phyloP scores from a whole-genome alignment of 2,113 vertebrate species.

The Pampusana beccarii region DNA sequence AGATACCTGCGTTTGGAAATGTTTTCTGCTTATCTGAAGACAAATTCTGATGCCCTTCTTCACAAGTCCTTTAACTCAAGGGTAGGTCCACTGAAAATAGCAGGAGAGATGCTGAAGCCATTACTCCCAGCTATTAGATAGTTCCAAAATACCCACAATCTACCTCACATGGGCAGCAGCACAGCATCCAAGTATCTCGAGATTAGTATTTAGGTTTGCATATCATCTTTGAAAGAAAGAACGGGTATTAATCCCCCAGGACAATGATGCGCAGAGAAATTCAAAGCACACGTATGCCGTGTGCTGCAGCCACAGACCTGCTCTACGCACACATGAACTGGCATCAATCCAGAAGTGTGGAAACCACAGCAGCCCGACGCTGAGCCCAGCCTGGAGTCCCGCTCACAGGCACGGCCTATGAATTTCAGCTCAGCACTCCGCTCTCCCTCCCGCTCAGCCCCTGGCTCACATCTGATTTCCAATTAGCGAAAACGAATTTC shows the following conservation, averaged over 20 bases:
- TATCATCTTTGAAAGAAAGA: neutral
- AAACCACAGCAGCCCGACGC: accelerated
- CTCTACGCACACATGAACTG: neutral
- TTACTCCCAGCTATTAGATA: neutral
- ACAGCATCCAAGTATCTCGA: neutral
- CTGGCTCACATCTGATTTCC: neutral
- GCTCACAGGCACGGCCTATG: neutral
- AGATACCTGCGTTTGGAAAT: slow-evolving; percentile 30
- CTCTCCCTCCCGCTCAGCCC: neutral
- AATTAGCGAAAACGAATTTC: neutral
- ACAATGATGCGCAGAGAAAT: neutral
- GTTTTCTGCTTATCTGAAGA: slow-evolving; percentile 27
- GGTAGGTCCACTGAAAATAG: neutral
- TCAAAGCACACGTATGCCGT: accelerated
- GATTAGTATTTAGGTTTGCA: neutral
- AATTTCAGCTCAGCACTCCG: neutral
- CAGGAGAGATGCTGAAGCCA: neutral
- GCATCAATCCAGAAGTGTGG: accelerated
- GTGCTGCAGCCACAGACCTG: neutral
- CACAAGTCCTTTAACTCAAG: neutral
- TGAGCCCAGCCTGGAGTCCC: neutral
- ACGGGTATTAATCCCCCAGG: neutral
- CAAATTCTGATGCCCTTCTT: neutral
- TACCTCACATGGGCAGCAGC: neutral
- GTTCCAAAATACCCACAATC: neutral